Conservation (phyloP, 2,113 vertebrate species). For the Coptodon bakossiorum region DNA sequence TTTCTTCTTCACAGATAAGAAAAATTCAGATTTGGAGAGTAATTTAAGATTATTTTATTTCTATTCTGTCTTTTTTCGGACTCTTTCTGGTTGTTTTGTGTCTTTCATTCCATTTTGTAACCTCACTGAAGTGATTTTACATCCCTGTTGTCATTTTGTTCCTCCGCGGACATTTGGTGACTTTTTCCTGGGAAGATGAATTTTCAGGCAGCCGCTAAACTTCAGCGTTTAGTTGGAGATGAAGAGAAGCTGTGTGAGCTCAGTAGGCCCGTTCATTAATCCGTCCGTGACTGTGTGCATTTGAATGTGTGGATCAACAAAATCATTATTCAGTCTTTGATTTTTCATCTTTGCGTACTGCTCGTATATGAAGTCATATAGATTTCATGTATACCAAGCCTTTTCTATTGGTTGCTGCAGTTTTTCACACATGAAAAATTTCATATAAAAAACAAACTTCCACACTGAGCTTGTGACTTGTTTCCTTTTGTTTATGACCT, state of each 20-base stretch:
- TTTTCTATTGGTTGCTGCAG: not conserved
- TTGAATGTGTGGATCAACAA: not conserved
- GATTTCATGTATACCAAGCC: not conserved
- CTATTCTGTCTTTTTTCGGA: not conserved
- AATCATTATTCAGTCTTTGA: not conserved
- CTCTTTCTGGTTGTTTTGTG: not conserved
- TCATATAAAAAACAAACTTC: not conserved
- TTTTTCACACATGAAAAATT: not conserved
- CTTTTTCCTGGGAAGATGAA: not conserved
- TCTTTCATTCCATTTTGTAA: not conserved
- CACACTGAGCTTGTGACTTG: not conserved
- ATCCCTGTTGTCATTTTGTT: not conserved
- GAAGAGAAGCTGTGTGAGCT: not conserved
- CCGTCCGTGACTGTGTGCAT: not conserved
- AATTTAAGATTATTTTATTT: not conserved
- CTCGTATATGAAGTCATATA: not conserved
- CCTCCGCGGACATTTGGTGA: not conserved
- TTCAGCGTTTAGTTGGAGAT: not conserved
- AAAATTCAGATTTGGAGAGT: not conserved
- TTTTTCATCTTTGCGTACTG: not conserved
- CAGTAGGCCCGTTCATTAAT: not conserved
- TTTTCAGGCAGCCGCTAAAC: not conserved
- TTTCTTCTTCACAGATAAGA: not conserved
- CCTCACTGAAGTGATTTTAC: not conserved
- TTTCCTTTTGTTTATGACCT: not conserved